Evolutionary conservation across 35 echinoderm and acorn worm species (phyloP), one percentile per base, ranked within the genome.

Genomic region (Lytechinus variegatus): DNA sequence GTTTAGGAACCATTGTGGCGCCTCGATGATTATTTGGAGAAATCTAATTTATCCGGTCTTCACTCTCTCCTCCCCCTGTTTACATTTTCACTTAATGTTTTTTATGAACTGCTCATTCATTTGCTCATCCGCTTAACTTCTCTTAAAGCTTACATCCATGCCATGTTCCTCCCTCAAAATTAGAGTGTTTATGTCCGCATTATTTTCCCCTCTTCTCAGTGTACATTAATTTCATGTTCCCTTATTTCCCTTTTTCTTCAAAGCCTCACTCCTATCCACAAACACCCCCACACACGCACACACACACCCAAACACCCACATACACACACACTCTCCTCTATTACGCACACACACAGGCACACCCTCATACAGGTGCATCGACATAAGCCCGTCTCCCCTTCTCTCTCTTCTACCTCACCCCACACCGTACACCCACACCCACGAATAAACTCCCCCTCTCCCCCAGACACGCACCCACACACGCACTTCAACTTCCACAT

Each of bases 1-100:
- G 24, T 90, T 90, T 16, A 21, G 88, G 52, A 90, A 54, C 88
- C 88, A 52, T 90, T 90, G 16, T 90, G 88, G 88, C 88, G 88
- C 88, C 88, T 52, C 28, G 16, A 16, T 54, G 88, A 90, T 90
- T 90, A 90, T 90, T 90, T 90, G 52, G 88, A 90, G 88, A 51
- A 90, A 90, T 90, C 24, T 90, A 90, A 90, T 90, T 90, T 90
- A 90, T 90, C 29, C 52, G 28, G 13, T 54, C 88, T 54, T 52
- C 52, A 12, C 52, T 27, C 10, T 10, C 52, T 90, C 28, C 11
- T 44, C 12, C 27, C 88, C 13, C 66, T 79, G 4, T 79, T 19
- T 27, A 7, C n/a, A n/a, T 79, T 79, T 79, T 14, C 19, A 79
- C 14, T 79, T 24, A 4, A 24, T 24, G 0, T 19, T n/a, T 24